phyloP scores from a whole-genome alignment of 2,113 vertebrate genomes.

The Nanger granti region DNA sequence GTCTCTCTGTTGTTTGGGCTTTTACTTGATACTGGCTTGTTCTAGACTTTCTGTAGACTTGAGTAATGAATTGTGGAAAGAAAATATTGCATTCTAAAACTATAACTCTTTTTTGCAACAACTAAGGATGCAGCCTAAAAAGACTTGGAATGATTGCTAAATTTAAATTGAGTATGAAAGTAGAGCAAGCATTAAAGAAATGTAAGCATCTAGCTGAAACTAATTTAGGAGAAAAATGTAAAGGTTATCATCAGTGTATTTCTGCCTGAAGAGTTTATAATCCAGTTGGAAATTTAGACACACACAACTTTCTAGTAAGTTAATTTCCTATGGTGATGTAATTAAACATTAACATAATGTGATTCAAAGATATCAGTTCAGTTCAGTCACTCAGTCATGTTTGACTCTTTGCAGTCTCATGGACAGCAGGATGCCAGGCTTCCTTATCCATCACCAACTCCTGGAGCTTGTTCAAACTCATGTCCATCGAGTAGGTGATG shows the following conservation, averaged over 20 bases:
- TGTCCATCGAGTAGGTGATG: background rate
- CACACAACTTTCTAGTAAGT: background rate
- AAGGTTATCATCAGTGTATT: background rate
- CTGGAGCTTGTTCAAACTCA: background rate
- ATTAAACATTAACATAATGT: background rate
- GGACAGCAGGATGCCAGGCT: background rate
- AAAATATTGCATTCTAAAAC: background rate
- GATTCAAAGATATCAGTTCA: background rate
- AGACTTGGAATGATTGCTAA: background rate
- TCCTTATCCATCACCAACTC: background rate
- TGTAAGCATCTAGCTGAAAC: background rate
- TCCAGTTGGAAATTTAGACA: background rate
- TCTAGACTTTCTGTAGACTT: background rate
- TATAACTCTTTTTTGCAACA: background rate
- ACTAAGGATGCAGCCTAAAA: background rate
- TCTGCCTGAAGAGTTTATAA: background rate
- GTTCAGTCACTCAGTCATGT: background rate
- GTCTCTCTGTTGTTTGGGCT: background rate
- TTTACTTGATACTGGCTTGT: background rate
- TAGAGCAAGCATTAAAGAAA: background rate
- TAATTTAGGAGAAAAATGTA: background rate
- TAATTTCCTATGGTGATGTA: background rate
- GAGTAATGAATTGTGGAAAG: background rate
- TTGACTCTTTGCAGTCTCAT: background rate
- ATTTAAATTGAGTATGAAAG: slow-evolving; percentile 20